Percentiles rank a stretch among this genome's conserved stretches.
These are phyloP conservation scores for Coccyzus lansbergi DNA, from an alignment of 2,797 vertebrate genomes.

Conservation along the genomic window DNA sequence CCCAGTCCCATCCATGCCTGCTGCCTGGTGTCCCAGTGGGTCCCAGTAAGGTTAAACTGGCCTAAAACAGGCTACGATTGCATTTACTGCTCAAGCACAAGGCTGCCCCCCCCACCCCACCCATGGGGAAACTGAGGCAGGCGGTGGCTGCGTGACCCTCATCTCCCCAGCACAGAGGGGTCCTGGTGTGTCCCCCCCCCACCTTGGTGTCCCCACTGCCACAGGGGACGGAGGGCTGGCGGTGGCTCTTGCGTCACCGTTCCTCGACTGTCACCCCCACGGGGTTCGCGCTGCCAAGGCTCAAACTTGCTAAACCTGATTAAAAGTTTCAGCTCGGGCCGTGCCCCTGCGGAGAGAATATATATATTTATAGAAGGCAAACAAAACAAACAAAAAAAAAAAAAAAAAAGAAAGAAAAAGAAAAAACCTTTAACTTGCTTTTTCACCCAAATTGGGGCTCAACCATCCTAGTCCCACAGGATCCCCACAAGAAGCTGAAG, in stretches of 20 bases:
- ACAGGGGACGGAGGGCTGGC: background rate
- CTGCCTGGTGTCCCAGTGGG: background rate
- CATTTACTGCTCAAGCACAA: background rate
- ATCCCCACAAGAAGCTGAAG: background rate
- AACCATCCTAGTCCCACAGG: accelerated
- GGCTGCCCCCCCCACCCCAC: background rate
- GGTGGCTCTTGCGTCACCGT: background rate
- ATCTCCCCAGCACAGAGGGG: accelerated
- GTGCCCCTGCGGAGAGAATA: background rate
- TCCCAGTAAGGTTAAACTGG: background rate
- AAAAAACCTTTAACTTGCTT: background rate
- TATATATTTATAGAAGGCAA: background rate
- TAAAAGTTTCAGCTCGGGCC: background rate
- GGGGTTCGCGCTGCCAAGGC: background rate
- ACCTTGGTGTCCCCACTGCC: background rate
- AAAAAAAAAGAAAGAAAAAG: no score
- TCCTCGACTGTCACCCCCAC: background rate
- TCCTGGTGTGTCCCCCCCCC: background rate
- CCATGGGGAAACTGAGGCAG: background rate
- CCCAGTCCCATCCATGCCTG: accelerated
- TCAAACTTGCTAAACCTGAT: conserved; percentile 42
- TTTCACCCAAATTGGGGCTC: background rate
- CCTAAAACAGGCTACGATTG: background rate
- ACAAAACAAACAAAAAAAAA: no score
- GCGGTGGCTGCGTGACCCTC: accelerated